Evolutionary conservation across 37 sponge, comb jelly and placozoan species (phyloP).

Genomic region (Geodia barretti): DNA sequence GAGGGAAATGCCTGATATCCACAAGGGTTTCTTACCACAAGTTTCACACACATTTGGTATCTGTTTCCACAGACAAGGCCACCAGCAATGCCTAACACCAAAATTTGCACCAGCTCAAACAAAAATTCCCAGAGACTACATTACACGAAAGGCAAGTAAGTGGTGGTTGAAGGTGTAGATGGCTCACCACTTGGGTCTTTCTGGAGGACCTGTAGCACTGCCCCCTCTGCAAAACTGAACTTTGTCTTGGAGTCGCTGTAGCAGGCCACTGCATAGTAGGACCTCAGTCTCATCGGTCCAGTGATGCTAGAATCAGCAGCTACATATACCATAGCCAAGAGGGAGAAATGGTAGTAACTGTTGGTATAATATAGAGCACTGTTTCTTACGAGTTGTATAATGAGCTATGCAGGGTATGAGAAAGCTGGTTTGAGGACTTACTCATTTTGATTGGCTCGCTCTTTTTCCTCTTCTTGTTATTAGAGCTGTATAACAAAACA

Average conservation of each 20-base stretch:
- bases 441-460: conserved; percentile 1
- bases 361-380: not conserved
- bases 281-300: conserved; percentile 47
- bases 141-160: too few relatives aligned
- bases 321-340: not conserved
- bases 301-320: conserved; percentile 41
- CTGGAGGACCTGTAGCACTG: conserved; percentile 40
- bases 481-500: too few relatives aligned
- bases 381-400: too few relatives aligned
- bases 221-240: conserved; percentile 44
- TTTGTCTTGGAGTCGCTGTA: conserved; percentile 46
- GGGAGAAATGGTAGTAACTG: not conserved
- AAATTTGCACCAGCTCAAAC: too few relatives aligned
- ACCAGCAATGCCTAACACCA: too few relatives aligned
- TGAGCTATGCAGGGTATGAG: not conserved
- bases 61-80: too few relatives aligned
- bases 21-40: too few relatives aligned
- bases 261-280: conserved; percentile 35
- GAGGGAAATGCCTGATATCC: too few relatives aligned
- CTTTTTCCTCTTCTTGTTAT: not conserved
- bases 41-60: too few relatives aligned
- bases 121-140: too few relatives aligned
- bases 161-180: not conserved
- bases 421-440: too few relatives aligned
- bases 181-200: conserved; percentile 55